phyloP scores from a whole-genome alignment of 2,113 vertebrate genomes.

The Nycticryphes semicollaris region DNA sequence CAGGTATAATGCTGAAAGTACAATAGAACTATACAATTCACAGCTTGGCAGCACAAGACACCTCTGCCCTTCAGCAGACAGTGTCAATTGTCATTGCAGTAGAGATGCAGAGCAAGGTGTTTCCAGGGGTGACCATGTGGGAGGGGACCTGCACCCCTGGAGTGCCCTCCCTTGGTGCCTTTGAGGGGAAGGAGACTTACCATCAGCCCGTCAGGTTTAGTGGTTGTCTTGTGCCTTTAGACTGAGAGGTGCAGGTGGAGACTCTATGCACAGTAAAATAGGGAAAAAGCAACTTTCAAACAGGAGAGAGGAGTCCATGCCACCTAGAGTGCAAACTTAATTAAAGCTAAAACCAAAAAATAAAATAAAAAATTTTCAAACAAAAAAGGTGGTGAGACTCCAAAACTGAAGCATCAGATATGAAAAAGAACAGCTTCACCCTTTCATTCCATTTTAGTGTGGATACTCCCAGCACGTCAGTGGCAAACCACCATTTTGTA shows the following conservation, averaged over 20 bases:
- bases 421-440: neutral
- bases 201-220: neutral
- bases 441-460: neutral
- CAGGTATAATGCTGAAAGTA: slow-evolving; percentile 67
- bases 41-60: slow-evolving; percentile 78
- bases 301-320: neutral
- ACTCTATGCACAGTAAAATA: neutral
- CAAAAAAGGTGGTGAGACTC: neutral
- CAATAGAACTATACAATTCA: slow-evolving; percentile 81
- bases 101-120: neutral
- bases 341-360: neutral
- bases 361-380: neutral
- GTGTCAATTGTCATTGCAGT: neutral
- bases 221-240: slow-evolving; percentile 33
- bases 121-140: neutral
- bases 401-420: neutral
- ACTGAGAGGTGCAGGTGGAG: slow-evolving; percentile 9
- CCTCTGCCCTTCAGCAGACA: slow-evolving; percentile 60
- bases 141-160: neutral
- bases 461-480: neutral
- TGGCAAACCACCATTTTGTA: neutral
- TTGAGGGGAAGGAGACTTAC: neutral
- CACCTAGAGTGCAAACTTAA: slow-evolving; percentile 9
- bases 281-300: slow-evolving; percentile 8
- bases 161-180: neutral